phyloP scores from a whole-genome alignment of 2,888 invertebrate genomes.

The Rotaria socialis region DNA sequence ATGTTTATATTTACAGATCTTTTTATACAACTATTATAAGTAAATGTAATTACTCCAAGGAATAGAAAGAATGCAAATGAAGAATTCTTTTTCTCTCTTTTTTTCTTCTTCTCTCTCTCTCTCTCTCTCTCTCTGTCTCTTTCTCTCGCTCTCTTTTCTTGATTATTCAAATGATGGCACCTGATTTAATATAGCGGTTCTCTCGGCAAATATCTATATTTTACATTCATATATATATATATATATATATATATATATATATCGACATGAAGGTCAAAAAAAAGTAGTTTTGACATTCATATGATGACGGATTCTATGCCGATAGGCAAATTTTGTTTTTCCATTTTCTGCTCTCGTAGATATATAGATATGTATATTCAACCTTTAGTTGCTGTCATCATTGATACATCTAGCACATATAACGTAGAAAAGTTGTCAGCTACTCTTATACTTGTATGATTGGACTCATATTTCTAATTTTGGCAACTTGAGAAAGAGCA shows the following conservation, averaged over 20 bases:
- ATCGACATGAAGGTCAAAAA: not conserved
- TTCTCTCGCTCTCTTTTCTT: not conserved
- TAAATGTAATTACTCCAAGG: not conserved
- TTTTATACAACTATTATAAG: not conserved
- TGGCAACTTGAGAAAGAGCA: not conserved
- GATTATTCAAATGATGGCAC: not conserved
- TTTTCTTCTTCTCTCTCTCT: not conserved
- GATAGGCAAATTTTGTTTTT: constrained; percentile 6
- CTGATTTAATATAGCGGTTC: not conserved
- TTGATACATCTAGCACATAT: not conserved
- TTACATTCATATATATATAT: too few species aligned
- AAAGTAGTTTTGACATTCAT: constrained; percentile 5
- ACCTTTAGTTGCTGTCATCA: not conserved
- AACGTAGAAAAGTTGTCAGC: not conserved
- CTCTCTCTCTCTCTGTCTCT: not conserved
- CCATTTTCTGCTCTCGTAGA: not conserved
- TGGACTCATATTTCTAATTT: not conserved
- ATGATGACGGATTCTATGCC: constrained; percentile 9
- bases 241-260: not conserved
- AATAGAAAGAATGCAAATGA: not conserved
- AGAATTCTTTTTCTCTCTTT: not conserved
- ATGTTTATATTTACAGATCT: not conserved
- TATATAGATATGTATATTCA: not conserved
- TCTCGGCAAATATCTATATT: not conserved
- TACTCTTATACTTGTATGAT: not conserved